Conservation (phyloP, 1,140 invertebrate genomes). For the Drosophila ercepeae region DNA sequence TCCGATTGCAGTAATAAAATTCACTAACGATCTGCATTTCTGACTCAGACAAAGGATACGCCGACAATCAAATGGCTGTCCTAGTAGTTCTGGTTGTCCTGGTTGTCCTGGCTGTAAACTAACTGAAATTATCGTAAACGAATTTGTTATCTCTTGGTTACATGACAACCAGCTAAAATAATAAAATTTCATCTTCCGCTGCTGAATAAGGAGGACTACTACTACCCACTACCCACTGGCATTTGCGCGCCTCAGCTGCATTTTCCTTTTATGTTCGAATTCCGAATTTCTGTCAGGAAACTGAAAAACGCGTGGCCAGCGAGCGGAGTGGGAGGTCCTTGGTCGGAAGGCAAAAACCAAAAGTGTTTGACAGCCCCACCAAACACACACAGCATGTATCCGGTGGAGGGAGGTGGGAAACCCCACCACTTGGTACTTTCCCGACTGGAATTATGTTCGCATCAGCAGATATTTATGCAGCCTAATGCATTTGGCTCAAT, state of each 20-base stretch:
- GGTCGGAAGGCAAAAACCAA: constrained; percentile 26
- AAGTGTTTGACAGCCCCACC: constrained; percentile 29
- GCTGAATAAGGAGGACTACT: constrained; percentile 1
- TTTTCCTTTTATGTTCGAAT: constrained; percentile 30
- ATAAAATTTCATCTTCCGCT: constrained; percentile 53
- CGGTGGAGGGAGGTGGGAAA: not conserved
- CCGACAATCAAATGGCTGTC: constrained; percentile 7
- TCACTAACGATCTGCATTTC: constrained; percentile 35
- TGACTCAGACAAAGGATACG: constrained; percentile 19
- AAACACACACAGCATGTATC: not conserved
- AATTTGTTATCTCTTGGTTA: constrained; percentile 50
- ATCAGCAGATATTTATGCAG: constrained; percentile 57
- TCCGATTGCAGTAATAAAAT: constrained; percentile 20
- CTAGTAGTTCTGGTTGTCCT: constrained; percentile 1
- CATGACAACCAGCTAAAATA: constrained; percentile 54
- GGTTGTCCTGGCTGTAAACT: constrained; percentile 31
- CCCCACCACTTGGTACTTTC: constrained; percentile 14
- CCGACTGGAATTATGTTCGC: constrained; percentile 47
- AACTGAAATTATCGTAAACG: constrained; percentile 55
- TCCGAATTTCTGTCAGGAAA: constrained; percentile 5
- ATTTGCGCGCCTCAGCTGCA: constrained; percentile 15
- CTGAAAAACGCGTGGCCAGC: no score
- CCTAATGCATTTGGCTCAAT: constrained; percentile 45
- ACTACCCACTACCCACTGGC: not conserved
- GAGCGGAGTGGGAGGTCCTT: not conserved